Percentiles rank a stretch among this genome's conserved stretches.
phyloP scores from a whole-genome alignment of 2,797 vertebrate genomes.

The Lacerta bilineata region DNA sequence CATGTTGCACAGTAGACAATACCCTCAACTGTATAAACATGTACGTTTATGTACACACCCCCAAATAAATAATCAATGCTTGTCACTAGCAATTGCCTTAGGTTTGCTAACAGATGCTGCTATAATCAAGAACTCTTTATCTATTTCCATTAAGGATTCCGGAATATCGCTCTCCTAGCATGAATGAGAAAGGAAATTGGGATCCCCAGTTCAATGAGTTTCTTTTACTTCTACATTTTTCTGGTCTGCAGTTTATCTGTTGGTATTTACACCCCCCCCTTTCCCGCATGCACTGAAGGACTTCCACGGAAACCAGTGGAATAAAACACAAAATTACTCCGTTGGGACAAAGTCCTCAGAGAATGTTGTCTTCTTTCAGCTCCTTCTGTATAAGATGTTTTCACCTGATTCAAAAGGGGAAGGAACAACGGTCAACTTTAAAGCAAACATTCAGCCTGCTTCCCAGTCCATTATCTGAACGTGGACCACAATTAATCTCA shows the following conservation, averaged over 20 bases:
- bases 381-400: not conserved
- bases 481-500: not conserved
- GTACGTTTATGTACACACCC: not conserved
- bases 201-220: conserved; percentile 20
- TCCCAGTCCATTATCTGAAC: not conserved
- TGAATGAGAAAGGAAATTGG: not conserved
- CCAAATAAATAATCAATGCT: conserved; percentile 46
- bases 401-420: conserved; percentile 5
- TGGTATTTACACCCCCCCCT: not conserved
- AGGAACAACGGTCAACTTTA: not conserved
- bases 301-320: not conserved
- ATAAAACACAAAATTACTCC: not conserved
- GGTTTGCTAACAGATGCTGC: conserved; percentile 22
- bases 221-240: not conserved
- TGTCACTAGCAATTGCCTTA: conserved; percentile 31
- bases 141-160: conserved; percentile 17
- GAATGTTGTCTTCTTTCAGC: not conserved
- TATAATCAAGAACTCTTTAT: conserved; percentile 30
- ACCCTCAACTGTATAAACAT: conserved; percentile 31
- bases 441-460: not conserved
- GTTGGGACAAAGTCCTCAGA: not conserved
- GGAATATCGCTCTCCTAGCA: not conserved
- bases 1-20: not conserved
- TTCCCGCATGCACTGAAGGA: not conserved
- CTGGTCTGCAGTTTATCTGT: not conserved